These are phyloP conservation scores for Furnarius figulus DNA, from an alignment of 2,113 vertebrate species.

Conservation along the genomic window DNA sequence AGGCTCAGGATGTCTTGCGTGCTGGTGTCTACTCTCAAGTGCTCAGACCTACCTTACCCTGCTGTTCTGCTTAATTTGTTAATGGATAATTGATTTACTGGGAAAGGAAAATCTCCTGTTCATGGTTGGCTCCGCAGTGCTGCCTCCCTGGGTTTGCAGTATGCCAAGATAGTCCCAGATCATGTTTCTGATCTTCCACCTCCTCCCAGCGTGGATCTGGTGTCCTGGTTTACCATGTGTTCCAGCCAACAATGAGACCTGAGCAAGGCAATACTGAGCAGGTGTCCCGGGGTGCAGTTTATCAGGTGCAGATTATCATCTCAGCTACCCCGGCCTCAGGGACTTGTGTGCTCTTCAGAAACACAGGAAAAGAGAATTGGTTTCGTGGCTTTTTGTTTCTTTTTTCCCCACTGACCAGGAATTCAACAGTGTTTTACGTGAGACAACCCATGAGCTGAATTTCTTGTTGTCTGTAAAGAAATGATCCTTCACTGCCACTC, in stretches of 20 bases:
- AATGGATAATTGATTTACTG: constrained; percentile 5
- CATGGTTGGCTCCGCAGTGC: neutral
- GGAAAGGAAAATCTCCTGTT: neutral
- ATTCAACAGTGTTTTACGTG: neutral
- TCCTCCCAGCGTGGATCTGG: constrained; percentile 11
- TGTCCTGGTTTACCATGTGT: constrained; percentile 3
- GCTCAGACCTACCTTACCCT: neutral
- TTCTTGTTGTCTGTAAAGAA: neutral
- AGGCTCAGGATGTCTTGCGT: neutral
- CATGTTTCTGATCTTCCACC: constrained; percentile 46
- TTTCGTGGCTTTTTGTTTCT: neutral
- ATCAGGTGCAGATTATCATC: neutral
- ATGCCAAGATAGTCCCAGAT: constrained; percentile 10
- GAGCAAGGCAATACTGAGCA: constrained; percentile 37
- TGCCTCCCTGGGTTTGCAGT: neutral
- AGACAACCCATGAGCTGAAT: neutral
- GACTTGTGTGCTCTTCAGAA: neutral
- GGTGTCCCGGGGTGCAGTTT: neutral
- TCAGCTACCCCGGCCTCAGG: neutral
- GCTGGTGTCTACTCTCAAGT: neutral
- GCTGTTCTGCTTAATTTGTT: neutral
- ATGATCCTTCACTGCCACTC: neutral
- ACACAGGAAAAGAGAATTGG: neutral
- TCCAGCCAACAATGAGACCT: neutral
- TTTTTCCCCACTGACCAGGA: neutral